These are phyloP conservation scores for Callipepla squamata DNA, from an alignment of 2,113 vertebrate species.

Conservation along the genomic window DNA sequence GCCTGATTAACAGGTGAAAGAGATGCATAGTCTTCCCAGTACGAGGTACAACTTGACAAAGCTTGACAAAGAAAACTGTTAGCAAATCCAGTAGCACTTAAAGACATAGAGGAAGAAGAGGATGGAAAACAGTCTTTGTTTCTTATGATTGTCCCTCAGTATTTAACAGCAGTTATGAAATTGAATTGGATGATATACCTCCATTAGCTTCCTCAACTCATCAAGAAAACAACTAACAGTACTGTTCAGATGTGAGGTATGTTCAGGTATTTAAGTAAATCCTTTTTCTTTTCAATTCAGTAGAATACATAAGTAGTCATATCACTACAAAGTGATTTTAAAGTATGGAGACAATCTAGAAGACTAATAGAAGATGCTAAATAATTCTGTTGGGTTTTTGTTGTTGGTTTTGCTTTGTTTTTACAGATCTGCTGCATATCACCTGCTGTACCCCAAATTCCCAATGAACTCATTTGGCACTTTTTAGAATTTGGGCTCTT, in stretches of 20 bases:
- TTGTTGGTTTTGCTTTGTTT: neutral
- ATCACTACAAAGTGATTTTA: neutral
- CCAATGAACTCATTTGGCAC: neutral
- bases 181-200: neutral
- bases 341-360: neutral
- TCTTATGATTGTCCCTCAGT: neutral
- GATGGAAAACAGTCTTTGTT: neutral
- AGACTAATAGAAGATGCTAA: neutral
- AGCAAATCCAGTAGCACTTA: conserved; percentile 7
- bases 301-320: neutral
- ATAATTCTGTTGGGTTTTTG: neutral
- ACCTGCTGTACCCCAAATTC: neutral
- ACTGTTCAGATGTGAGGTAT: neutral
- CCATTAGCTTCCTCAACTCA: neutral
- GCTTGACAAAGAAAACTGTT: neutral
- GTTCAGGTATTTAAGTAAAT: neutral
- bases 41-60: too few relatives aligned
- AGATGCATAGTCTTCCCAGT: neutral
- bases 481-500: neutral
- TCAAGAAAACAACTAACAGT: neutral
- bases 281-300: neutral
- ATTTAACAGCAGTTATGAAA: neutral
- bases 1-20: neutral
- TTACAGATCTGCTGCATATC: neutral
- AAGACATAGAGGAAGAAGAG: neutral